Base-by-base conservation (phyloP, 2,797 vertebrate species). In the Cetoscarus ocellatus region DNA sequence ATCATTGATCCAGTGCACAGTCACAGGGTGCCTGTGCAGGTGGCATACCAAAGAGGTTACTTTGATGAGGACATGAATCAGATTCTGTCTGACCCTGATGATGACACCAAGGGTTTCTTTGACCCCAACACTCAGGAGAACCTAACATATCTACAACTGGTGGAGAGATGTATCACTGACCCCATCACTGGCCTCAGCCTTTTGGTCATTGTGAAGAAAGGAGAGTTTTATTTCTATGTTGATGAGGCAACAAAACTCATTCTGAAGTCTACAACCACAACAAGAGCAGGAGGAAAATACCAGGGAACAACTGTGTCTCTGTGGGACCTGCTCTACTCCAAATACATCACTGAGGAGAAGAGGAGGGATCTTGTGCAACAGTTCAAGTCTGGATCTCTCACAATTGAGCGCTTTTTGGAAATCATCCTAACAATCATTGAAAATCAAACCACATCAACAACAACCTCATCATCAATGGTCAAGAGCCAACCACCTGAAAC, bases 101-200 rank as follows among this genome's bases (percentile, higher is more conserved):
- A 96, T 0, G 95, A 96, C 83, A 96, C 95, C 67, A 96, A 96
- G 67, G 95, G 95, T 15, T 96, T 96, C 79, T 96, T 96, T 0
- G 95, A 96, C 64, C 96, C 96, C 70, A 97, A 97, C 88, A 96
- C 96, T 0, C 86, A 95, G 0, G 95, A 96, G 89, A 96, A 96
- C 77, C 94, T 96, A 5, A 96, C 95, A 0, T 97, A 97, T 15
- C 34, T 95, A 58, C 94, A 96, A 42, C 91, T 96, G 1, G 71
- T 96, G 38, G 95, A 95, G 52, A 92, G 95, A 2, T 96, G 96
- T 0, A 58, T 95, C 51, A 89, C 62, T 1, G 96, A 97, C 60
- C 77, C 93, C 0, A 27, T 18, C 0, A 96, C 95, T 0, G 95
- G 96, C 0, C 51, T 98, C 7, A 91, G 86, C 58, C 87, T 96